Conservation (phyloP, 2,888 invertebrate genomes). For the Callyntrura guangdongensis region DNA sequence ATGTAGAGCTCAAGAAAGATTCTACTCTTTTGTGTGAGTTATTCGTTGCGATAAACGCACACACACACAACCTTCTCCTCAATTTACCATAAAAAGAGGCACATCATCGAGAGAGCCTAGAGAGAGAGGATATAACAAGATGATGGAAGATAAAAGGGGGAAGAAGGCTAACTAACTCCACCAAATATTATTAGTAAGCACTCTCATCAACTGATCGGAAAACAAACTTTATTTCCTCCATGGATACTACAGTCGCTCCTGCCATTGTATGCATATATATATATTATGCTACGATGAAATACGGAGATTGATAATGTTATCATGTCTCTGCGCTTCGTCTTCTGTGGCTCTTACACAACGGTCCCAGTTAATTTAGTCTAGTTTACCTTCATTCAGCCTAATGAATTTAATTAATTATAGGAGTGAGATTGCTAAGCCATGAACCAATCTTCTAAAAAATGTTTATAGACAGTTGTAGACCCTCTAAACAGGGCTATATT, state of each 20-base stretch:
- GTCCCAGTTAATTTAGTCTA: conserved; percentile 54
- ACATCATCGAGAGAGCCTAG: not conserved
- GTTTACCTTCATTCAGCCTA: conserved; percentile 58
- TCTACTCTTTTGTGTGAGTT: conserved; percentile 26
- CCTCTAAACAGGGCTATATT: not conserved
- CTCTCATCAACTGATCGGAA: conserved; percentile 43
- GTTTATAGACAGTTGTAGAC: not conserved
- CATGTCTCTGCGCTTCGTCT: not conserved
- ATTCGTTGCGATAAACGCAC: conserved; percentile 22
- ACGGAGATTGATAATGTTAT: conserved; percentile 29
- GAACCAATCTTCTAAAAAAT: conserved; percentile 13
- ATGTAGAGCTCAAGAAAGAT: conserved; percentile 1
- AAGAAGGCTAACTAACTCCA: conserved; percentile 20
- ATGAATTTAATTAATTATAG: conserved; percentile 75
- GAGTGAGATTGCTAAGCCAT: conserved; percentile 53
- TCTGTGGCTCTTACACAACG: not conserved
- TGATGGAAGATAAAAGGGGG: not conserved
- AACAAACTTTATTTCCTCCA: conserved; percentile 17
- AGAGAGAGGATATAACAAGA: not conserved
- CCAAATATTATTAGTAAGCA: not conserved
- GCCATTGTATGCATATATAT: not conserved
- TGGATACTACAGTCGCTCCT: not conserved
- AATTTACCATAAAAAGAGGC: not conserved
- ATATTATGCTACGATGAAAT: conserved; percentile 24
- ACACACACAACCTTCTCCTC: not conserved